Percentiles rank a stretch among this genome's conserved stretches.
Conservation (phyloP, 2,797 vertebrate genomes). For the Peromyscus nudipes region DNA sequence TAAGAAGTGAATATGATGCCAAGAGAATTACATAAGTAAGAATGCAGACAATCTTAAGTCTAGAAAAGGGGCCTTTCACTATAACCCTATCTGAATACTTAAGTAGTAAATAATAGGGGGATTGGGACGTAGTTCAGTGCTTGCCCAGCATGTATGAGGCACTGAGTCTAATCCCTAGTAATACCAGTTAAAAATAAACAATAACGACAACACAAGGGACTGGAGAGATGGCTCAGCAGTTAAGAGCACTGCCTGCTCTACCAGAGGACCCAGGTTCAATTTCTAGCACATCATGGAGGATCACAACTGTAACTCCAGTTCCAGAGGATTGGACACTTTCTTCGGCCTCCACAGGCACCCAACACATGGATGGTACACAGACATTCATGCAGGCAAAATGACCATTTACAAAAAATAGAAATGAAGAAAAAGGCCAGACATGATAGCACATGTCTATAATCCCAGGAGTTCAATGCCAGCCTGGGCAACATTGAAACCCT, state of each 20-base stretch:
- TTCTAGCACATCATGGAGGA: not conserved
- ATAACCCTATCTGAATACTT: not conserved
- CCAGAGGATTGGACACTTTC: not conserved
- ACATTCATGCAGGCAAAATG: not conserved
- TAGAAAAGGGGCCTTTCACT: not conserved
- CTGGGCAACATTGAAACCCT: not conserved
- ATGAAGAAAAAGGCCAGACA: not conserved
- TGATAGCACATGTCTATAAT: not conserved
- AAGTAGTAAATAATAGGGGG: not conserved
- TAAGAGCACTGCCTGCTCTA: not conserved
- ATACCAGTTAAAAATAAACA: not conserved
- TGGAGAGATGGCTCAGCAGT: not conserved
- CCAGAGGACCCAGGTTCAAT: too few species aligned
- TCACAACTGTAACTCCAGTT: not conserved
- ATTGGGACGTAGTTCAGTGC: not conserved
- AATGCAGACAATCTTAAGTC: conserved; percentile 33
- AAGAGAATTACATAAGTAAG: not conserved
- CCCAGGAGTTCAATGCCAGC: not conserved
- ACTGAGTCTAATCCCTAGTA: not conserved
- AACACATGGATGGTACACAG: not conserved
- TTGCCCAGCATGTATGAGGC: not conserved
- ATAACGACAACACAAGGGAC: not conserved
- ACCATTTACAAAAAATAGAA: not conserved
- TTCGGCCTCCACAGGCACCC: not conserved
- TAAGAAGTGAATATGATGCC: not conserved